Evolutionary conservation across 37 sponge, comb jelly and placozoan species (phyloP).

Genomic region (Diacarnus erythraeanus): DNA sequence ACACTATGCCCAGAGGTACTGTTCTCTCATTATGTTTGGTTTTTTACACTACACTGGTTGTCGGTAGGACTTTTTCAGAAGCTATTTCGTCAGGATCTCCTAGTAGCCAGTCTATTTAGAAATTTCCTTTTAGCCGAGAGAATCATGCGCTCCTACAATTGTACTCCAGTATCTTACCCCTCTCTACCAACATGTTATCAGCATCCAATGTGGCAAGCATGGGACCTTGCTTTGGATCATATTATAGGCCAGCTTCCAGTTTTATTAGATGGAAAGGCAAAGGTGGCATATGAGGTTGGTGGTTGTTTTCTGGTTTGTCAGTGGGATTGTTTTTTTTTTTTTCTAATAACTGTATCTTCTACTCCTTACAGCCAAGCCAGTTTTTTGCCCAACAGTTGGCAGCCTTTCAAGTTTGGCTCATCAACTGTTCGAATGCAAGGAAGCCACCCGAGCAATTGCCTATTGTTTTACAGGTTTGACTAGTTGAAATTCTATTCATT

Average conservation of each 20-base stretch:
- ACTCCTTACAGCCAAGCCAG: constrained; percentile 69
- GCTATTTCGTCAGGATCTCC: constrained; percentile 93
- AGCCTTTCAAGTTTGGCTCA: constrained; percentile 94
- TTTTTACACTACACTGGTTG: background rate
- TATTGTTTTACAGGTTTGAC: constrained; percentile 89
- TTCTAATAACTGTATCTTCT: background rate
- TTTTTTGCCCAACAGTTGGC: constrained; percentile 96
- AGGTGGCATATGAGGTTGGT: constrained; percentile 57
- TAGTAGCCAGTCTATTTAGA: constrained; percentile 95
- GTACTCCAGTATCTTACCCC: constrained; percentile 87
- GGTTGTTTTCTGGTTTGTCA: background rate
- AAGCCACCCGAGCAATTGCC: constrained; percentile 91
- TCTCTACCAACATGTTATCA: constrained; percentile 83
- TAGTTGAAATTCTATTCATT: background rate
- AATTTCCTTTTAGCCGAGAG: constrained; percentile 95
- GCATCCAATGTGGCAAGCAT: constrained; percentile 91
- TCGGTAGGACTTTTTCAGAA: constrained; percentile 82
- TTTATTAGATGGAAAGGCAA: constrained; percentile 50
- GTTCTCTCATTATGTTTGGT: no score
- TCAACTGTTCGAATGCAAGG: constrained; percentile 39
- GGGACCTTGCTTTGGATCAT: constrained; percentile 96
- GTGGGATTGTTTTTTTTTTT: background rate
- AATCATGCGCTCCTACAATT: constrained; percentile 89
- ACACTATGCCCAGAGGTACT: constrained; percentile 79
- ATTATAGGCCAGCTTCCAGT: constrained; percentile 80